These are phyloP conservation scores for Cyrtorhinus lividipennis DNA, from an alignment of 1,140 invertebrate species.

Conservation along the genomic window DNA sequence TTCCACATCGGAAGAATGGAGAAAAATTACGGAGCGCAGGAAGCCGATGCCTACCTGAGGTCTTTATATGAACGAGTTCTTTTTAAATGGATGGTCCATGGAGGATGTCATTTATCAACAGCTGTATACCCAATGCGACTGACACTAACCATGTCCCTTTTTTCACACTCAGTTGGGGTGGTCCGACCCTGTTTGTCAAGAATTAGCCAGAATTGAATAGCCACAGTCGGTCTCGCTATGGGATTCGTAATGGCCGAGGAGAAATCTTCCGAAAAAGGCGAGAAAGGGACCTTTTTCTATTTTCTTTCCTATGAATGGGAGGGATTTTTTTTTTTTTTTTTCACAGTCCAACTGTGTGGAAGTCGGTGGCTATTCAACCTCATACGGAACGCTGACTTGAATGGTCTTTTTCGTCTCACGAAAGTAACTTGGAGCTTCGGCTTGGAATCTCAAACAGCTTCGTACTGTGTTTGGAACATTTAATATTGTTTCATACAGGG, in stretches of 20 bases:
- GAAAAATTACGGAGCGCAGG: neutral
- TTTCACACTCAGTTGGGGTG: neutral
- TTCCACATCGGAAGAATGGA: neutral
- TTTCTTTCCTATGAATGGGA: neutral
- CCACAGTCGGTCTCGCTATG: neutral
- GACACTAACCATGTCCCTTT: neutral
- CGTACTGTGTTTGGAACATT: too few relatives aligned
- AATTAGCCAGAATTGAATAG: neutral
- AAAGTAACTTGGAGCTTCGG: too few relatives aligned
- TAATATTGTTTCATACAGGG: too few relatives aligned
- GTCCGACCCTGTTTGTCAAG: neutral
- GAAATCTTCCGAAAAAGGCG: neutral
- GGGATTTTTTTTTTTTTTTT: too few relatives aligned
- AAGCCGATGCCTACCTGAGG: neutral
- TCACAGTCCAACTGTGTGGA: too few relatives aligned
- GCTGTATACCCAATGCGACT: neutral
- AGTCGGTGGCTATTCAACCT: too few relatives aligned
- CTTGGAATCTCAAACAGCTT: too few relatives aligned
- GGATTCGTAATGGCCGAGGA: neutral
- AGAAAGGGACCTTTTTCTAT: neutral
- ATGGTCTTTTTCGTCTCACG: too few relatives aligned
- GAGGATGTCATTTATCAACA: neutral
- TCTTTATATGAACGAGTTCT: neutral
- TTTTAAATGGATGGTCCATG: too few relatives aligned
- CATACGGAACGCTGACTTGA: too few relatives aligned